Evolutionary conservation across 2,797 vertebrate genomes (phyloP).

Genomic region (Sciurus vulgaris): DNA sequence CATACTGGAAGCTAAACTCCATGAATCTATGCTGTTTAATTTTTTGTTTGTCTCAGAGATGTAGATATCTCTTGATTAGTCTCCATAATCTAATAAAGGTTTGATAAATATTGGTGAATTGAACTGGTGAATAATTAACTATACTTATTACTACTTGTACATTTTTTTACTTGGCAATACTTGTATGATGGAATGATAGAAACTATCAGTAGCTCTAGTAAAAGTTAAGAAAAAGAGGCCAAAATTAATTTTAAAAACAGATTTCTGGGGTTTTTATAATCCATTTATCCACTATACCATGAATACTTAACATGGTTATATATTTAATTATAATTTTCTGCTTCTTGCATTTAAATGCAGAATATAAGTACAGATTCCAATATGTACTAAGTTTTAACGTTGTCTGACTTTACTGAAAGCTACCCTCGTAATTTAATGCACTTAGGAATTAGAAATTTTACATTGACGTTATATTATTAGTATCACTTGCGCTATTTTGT

Average conservation of each 20-base stretch:
- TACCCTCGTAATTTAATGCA: neutral
- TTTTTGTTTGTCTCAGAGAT: neutral
- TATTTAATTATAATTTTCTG: conserved; percentile 15
- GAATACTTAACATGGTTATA: conserved; percentile 6
- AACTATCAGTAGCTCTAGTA: neutral
- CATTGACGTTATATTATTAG: neutral
- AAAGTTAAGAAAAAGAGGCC: neutral
- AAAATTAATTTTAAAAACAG: conserved; percentile 7
- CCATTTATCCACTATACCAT: neutral
- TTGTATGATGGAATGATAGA: neutral
- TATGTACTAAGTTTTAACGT: neutral
- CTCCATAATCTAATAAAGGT: neutral
- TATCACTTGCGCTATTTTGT: neutral
- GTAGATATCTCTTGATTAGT: neutral
- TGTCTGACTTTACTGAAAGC: neutral
- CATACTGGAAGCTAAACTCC: neutral
- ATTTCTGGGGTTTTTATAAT: conserved; percentile 8
- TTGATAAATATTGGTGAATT: neutral
- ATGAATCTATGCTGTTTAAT: neutral
- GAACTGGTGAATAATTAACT: too few relatives aligned
- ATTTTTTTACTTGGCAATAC: neutral
- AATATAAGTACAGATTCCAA: conserved; percentile 6
- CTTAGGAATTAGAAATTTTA: conserved; percentile 16
- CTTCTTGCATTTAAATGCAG: neutral
- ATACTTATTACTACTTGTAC: neutral